phyloP scores from a whole-genome alignment of 1,140 invertebrate genomes.

The Zelostemma sp. region DNA sequence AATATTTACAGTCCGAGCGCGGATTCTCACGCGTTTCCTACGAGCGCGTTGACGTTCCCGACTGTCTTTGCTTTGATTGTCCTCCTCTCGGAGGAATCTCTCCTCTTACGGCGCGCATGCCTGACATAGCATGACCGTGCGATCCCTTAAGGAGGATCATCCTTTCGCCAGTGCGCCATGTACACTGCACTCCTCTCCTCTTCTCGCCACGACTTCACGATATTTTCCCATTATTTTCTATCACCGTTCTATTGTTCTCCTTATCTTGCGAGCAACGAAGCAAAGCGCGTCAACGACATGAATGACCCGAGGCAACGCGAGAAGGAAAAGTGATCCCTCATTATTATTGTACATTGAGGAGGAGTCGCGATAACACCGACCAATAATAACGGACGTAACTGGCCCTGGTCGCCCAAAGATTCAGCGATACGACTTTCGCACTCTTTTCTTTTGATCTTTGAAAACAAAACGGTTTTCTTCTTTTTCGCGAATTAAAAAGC shows the following conservation, averaged over 20 bases:
- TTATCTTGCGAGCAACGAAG: conserved; percentile 3
- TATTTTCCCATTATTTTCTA: conserved; percentile 10
- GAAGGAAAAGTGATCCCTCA: conserved; percentile 5
- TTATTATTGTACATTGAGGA: not conserved
- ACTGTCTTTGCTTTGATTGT: conserved; percentile 23
- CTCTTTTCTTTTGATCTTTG: too few species aligned
- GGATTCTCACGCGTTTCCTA: conserved; percentile 37
- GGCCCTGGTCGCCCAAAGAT: not conserved
- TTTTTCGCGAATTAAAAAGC: too few species aligned
- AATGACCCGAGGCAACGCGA: conserved; percentile 4
- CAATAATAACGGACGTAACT: not conserved
- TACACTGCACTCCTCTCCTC: not conserved
- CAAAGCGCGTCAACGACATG: conserved; percentile 7
- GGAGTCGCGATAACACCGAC: not conserved
- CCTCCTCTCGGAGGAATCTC: conserved; percentile 15
- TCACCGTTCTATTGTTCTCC: conserved; percentile 4
- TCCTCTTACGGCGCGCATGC: conserved; percentile 2
- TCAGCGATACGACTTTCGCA: not conserved
- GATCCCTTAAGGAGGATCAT: conserved; percentile 4
- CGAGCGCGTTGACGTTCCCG: conserved; percentile 1
- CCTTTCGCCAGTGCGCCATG: not conserved
- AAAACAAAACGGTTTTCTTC: too few species aligned
- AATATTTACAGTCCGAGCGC: too few species aligned
- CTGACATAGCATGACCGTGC: conserved; percentile 5
- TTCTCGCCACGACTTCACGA: not conserved